Evolutionary conservation across 2,888 invertebrate species (phyloP).

Genomic region (Galerucella pusilla): DNA sequence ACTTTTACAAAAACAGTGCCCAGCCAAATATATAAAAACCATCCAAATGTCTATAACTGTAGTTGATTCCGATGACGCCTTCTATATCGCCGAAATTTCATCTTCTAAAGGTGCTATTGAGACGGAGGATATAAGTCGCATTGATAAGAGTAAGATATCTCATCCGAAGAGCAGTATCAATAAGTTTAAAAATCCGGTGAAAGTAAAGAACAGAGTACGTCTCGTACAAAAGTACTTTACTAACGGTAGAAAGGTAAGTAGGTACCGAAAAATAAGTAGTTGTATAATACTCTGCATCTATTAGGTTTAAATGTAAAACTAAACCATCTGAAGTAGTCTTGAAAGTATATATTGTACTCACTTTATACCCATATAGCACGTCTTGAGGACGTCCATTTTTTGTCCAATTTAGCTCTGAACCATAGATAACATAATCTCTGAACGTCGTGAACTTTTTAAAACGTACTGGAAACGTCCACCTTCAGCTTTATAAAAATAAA

Average conservation of each 20-base stretch:
- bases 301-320: too few relatives aligned
- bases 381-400: too few relatives aligned
- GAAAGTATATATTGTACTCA: too few relatives aligned
- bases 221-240: slow-evolving; percentile 14
- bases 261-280: neutral
- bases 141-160: slow-evolving; percentile 12
- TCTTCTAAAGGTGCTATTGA: neutral
- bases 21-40: neutral
- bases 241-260: slow-evolving; percentile 11
- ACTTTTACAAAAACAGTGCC: neutral
- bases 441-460: too few relatives aligned
- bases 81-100: neutral
- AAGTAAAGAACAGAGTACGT: slow-evolving; percentile 3
- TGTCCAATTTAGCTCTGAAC: too few relatives aligned
- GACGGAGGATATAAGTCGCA: neutral
- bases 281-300: too few relatives aligned
- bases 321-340: too few relatives aligned
- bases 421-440: too few relatives aligned
- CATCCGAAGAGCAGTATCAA: neutral
- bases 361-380: too few relatives aligned
- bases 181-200: neutral
- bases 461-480: too few relatives aligned
- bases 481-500: too few relatives aligned
- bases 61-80: neutral
- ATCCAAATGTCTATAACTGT: neutral